A percentile compares a stretch with the other conserved stretches of the same genome.
phyloP scores from a whole-genome alignment of 2,113 vertebrate genomes.

The Meles meles region DNA sequence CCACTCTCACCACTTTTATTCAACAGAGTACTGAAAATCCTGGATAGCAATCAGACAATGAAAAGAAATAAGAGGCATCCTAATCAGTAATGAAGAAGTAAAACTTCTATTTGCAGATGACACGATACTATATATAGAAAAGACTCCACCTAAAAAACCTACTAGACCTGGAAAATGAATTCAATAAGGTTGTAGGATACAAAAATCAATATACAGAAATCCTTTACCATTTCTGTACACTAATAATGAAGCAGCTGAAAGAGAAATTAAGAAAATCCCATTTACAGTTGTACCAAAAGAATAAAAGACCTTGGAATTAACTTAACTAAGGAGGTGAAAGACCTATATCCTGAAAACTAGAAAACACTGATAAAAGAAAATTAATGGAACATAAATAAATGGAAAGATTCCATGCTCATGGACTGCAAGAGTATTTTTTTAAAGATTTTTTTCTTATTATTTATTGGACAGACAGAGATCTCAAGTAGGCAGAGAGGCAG shows the following conservation, averaged over 20 bases:
- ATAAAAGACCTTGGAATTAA: background rate
- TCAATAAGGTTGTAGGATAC: background rate
- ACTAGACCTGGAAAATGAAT: background rate
- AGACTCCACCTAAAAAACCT: background rate
- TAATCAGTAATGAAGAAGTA: background rate
- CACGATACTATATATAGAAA: background rate
- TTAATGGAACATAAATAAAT: background rate
- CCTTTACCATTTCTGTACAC: background rate
- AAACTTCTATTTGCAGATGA: background rate
- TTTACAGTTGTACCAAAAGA: background rate
- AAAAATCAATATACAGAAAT: background rate
- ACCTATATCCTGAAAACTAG: background rate
- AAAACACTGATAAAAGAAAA: background rate
- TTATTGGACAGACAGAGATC: no score
- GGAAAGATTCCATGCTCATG: background rate
- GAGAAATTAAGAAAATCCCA: background rate
- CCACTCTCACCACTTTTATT: background rate
- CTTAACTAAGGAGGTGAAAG: background rate
- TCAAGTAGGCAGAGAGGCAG: no score
- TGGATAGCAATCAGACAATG: background rate
- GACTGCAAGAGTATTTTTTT: background rate
- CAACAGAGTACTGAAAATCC: background rate
- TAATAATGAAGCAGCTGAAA: background rate
- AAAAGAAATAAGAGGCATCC: background rate
- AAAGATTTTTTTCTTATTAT: no score